Base-by-base conservation (phyloP, 1,140 invertebrate species). In the Andrena cerasifolii region DNA sequence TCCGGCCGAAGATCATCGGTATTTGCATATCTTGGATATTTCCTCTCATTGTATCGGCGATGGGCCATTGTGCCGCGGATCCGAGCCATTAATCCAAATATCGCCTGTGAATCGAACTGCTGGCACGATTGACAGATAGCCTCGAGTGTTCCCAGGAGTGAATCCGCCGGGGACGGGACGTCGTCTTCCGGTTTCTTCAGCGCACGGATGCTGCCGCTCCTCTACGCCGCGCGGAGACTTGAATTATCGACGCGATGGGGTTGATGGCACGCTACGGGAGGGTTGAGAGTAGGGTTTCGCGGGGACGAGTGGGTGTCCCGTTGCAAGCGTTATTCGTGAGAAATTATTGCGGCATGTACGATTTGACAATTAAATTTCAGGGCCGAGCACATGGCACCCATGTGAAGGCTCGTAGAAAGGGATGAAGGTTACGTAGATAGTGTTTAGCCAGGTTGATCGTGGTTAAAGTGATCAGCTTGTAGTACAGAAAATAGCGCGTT, bases 21-120 rank as follows among this genome's bases (percentile, higher is more conserved):
- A 87, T 92, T 92, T 91, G 90, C 91, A 92, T 91, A 92, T 92
- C 91, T 91, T 90, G 90, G 90, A 92, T 91, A 89, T 92, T 92
- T 92, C 90, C 91, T 92, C 90, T 91, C 90, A 92, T 91, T 91
- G 90, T 91, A 89, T 90, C 86, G 85, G 36, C 36, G 36, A 10
- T n/a, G 82, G 49, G 82, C 88, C 84, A 90, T 91, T 90, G 88
- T 91, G 80, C 83, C 84, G 68, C 78, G 84, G 88, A 91, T 91
- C 86, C 90, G 82, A 91, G 80, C 90, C 89, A 92, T 91, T 92
- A 92, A 92, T 91, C 91, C 90, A 87, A 90, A 90, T 91, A 90
- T 91, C 89, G 81, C 86, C 89, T 92, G 36, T 92, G 87, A 90
- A 89, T 87, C 84, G 77, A 79, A 86, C 80, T 66, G 79, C 74